Evolutionary conservation across 2,888 invertebrate genomes (phyloP).

Genomic region (Suillia variegata): DNA sequence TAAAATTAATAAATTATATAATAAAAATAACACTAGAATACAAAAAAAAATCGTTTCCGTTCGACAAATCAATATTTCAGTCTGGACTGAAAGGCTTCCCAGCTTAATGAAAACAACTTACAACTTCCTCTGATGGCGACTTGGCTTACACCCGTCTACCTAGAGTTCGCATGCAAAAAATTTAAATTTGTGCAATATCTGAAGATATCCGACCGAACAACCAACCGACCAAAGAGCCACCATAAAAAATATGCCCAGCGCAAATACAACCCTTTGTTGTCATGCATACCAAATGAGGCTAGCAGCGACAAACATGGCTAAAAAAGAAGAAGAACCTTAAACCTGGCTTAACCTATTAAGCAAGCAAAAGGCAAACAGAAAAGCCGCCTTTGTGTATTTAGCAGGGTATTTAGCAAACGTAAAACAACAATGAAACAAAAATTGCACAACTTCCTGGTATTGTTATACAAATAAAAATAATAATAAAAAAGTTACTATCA

Average conservation of each 20-base stretch:
- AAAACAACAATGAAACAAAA: too few species aligned
- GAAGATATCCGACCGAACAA: not conserved
- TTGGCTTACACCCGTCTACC: too few species aligned
- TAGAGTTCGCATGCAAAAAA: slow-evolving; percentile 2
- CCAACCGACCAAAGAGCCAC: not conserved
- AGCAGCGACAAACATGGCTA: too few species aligned
- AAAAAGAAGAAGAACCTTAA: slow-evolving; percentile 5
- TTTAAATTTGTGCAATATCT: not conserved
- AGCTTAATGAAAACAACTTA: not conserved
- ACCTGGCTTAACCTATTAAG: not conserved
- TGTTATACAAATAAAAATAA: not conserved
- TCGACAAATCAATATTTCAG: not conserved
- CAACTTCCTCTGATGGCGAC: not conserved
- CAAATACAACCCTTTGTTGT: not conserved
- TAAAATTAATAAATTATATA: too few species aligned
- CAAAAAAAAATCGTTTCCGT: not conserved
- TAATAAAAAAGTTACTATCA: not conserved
- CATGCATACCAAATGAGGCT: not conserved
- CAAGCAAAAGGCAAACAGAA: not conserved
- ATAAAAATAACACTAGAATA: not conserved
- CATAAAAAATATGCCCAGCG: not conserved
- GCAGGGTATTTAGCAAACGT: not conserved
- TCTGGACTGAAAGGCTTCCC: not conserved
- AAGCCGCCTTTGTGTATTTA: not conserved
- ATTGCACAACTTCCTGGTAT: slow-evolving; percentile 1